phyloP scores from a whole-genome alignment of 2,113 vertebrate genomes.

The Ondatra zibethicus region DNA sequence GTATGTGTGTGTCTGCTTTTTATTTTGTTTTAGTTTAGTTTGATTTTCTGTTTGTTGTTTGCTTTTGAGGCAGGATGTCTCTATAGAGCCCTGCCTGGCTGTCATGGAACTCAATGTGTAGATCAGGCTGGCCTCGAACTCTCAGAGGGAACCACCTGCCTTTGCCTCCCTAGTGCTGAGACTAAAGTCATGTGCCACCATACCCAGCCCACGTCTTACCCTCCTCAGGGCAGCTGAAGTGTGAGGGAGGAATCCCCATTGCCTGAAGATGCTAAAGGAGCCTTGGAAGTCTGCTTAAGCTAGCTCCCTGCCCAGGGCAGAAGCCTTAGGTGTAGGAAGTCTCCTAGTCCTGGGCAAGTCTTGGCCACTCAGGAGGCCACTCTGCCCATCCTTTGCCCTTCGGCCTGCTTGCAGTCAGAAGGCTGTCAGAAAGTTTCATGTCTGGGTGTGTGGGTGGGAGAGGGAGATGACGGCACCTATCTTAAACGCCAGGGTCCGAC shows the following conservation, averaged over 20 bases:
- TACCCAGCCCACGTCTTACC: not conserved
- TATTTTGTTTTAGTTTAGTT: not conserved
- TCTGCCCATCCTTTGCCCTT: not conserved
- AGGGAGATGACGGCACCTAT: too few species aligned
- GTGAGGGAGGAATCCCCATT: not conserved
- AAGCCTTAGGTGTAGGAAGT: not conserved
- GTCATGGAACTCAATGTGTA: not conserved
- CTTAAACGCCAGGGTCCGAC: not conserved
- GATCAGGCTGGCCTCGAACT: not conserved
- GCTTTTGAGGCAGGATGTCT: not conserved
- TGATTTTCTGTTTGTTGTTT: not conserved
- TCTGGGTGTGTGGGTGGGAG: too few species aligned
- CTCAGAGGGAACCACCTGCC: not conserved
- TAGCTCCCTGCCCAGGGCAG: not conserved
- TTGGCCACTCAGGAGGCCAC: not conserved
- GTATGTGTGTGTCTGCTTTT: not conserved
- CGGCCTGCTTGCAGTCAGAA: not conserved
- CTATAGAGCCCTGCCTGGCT: not conserved
- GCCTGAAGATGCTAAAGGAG: not conserved
- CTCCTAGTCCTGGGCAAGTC: not conserved
- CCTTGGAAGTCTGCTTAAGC: not conserved
- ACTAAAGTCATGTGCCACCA: too few species aligned
- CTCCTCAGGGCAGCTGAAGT: too few species aligned
- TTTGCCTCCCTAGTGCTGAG: not conserved
- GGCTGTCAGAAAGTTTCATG: not conserved